Evolutionary conservation across 2,888 invertebrate species (phyloP), one percentile per base, ranked within the genome.

Genomic region (Drosophila neotestacea): DNA sequence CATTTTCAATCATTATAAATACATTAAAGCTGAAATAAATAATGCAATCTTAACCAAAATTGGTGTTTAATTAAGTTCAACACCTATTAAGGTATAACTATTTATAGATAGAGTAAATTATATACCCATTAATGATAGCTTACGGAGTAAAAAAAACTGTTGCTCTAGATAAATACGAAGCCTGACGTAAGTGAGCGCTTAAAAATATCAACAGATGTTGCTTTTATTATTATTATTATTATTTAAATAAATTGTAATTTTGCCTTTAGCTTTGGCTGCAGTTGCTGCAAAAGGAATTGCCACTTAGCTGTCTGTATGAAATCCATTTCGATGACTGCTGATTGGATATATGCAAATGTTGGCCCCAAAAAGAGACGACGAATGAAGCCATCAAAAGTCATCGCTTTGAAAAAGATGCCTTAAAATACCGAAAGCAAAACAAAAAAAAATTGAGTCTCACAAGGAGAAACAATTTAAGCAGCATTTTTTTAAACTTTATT

Each of bases 371-470:
- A 58, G 34, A 39, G 34, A 55, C 39, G 27, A 50, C 32, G 60
- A 72, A 86, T 83, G 71, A 87, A 87, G 87, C 81, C 82, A 84
- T 83, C 82, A 83, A 87, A 82, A 66, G 13, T 41, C 44, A 60
- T 52, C 42, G 16, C 22, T 5, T 50, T 34, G 34, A 58, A 64
- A 64, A 48, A 63, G 44, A 39, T 22, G 55, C 47, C n/a, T 51
- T 39, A 9, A 38, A 27, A 38, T 2, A 22, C 13, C 1, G 27
- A n/a, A 42, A 11, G 34, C 16, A 30, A 16, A 36, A 42, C n/a
- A 39, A 54, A 47, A 46, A 38, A 39, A 46, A 27, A 39, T 36
- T 28, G 51, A 28, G 58, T 58, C 74, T 6, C 66, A 67, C 74
- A 77, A 74, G 74, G 73, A 67, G 66, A 77, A 64, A 47, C 66